These are phyloP conservation scores for Orthonyx spaldingii DNA, from an alignment of 2,113 vertebrate genomes.

Conservation along the genomic window DNA sequence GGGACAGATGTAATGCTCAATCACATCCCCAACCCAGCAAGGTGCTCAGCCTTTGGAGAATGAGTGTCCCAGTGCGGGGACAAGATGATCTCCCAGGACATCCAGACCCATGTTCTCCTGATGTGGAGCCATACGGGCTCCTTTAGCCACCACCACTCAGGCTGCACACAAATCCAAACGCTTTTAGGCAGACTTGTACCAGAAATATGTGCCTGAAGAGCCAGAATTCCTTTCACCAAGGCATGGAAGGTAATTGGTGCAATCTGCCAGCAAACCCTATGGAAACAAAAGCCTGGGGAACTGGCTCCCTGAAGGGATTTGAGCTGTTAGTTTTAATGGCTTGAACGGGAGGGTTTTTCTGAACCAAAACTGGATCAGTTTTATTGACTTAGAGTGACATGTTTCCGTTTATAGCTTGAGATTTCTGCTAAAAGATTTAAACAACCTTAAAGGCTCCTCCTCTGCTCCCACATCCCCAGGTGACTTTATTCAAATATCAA, in stretches of 20 bases:
- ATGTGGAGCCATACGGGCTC: background rate
- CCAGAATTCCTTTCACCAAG: background rate
- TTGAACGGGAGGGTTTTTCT: background rate
- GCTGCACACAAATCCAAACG: background rate
- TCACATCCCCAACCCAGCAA: background rate
- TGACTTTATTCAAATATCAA: background rate
- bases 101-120: background rate
- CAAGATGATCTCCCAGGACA: background rate
- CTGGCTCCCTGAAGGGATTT: slow-evolving; percentile 1
- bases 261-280: background rate
- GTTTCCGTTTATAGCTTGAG: slow-evolving; percentile 19
- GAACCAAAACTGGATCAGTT: slow-evolving; percentile 38
- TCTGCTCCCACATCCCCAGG: background rate
- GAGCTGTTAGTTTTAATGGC: slow-evolving; percentile 19
- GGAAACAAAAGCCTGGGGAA: background rate
- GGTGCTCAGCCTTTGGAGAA: background rate
- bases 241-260: background rate
- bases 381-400: slow-evolving; percentile 26
- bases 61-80: rapidly evolving
- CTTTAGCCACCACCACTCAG: background rate
- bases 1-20: background rate
- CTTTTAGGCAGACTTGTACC: background rate
- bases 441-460: background rate
- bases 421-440: slow-evolving; percentile 39
- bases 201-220: background rate